These are phyloP conservation scores for Clarias laeviceps DNA, from an alignment of 2,797 vertebrate species.

Conservation along the genomic window DNA sequence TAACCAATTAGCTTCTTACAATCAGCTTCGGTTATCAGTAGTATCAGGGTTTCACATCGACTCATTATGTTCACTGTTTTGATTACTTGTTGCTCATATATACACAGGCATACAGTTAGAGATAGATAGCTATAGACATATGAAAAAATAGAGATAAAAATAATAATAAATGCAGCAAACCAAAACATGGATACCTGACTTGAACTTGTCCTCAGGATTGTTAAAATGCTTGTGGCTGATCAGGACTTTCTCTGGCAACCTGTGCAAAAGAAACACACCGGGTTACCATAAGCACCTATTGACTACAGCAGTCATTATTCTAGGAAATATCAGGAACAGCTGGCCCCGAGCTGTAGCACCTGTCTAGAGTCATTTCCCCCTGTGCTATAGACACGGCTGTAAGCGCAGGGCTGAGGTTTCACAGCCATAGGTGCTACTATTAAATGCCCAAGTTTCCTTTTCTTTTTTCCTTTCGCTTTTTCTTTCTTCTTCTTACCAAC, in stretches of 20 bases:
- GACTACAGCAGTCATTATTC: conserved; percentile 3
- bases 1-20: conserved; percentile 41
- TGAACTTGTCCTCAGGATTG: conserved; percentile 9
- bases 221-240: not conserved
- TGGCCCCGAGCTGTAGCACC: not conserved
- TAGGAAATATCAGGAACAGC: conserved; percentile 3
- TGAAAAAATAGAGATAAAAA: not conserved
- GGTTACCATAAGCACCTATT: not conserved
- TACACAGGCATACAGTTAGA: not conserved
- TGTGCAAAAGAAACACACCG: conserved; percentile 43
- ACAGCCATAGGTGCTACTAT: conserved; percentile 39
- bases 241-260: conserved; percentile 20
- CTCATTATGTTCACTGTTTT: not conserved
- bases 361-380: conserved; percentile 1
- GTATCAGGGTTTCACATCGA: conserved; percentile 6
- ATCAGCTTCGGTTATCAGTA: conserved; percentile 1
- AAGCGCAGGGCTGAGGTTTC: conserved; percentile 47
- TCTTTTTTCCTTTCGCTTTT: conserved; percentile 17
- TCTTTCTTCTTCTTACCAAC: not conserved
- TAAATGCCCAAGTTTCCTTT: conserved; percentile 16
- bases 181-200: conserved; percentile 45
- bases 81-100: not conserved
- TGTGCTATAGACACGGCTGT: not conserved
- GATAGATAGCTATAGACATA: not conserved
- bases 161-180: conserved; percentile 1